Conservation (phyloP, 2,113 vertebrate species). For the Sander lucioperca region DNA sequence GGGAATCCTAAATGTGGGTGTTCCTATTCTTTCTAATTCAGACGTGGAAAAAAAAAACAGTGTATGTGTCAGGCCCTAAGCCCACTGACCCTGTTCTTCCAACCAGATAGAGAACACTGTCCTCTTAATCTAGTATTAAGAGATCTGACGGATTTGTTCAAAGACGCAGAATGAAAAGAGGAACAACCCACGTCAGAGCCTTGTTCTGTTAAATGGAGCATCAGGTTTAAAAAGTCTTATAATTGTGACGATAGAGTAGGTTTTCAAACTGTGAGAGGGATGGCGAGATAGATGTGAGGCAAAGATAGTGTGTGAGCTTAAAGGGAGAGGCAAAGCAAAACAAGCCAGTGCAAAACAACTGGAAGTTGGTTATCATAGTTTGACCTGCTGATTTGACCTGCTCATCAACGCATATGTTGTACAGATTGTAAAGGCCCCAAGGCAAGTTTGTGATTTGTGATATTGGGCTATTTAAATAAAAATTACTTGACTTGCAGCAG, state of each 20-base stretch:
- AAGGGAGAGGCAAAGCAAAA: too few species aligned
- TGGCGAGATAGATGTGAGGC: not conserved
- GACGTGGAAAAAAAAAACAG: slow-evolving; percentile 45
- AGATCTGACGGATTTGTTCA: slow-evolving; percentile 44
- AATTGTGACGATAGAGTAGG: not conserved
- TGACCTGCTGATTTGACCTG: not conserved
- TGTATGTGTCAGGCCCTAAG: slow-evolving; percentile 42
- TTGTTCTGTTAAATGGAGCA: slow-evolving; percentile 28
- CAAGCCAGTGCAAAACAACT: too few species aligned
- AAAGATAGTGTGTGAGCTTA: not conserved
- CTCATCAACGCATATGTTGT: not conserved
- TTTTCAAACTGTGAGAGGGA: slow-evolving; percentile 1
- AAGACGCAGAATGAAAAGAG: slow-evolving; percentile 38
- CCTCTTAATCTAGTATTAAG: slow-evolving; percentile 55
- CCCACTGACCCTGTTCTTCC: slow-evolving; percentile 48
- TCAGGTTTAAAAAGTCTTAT: slow-evolving; percentile 14
- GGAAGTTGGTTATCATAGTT: not conserved
- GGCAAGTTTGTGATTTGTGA: too few species aligned
- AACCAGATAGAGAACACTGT: slow-evolving; percentile 47
- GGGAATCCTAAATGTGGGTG: slow-evolving; percentile 51
- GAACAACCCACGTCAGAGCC: slow-evolving; percentile 17
- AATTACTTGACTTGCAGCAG: not conserved
- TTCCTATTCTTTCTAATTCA: slow-evolving; percentile 51
- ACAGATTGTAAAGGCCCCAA: too few species aligned
- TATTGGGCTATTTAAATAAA: too few species aligned